Evolutionary conservation across 2,113 vertebrate species (phyloP).

Genomic region (Dissostichus mawsoni): DNA sequence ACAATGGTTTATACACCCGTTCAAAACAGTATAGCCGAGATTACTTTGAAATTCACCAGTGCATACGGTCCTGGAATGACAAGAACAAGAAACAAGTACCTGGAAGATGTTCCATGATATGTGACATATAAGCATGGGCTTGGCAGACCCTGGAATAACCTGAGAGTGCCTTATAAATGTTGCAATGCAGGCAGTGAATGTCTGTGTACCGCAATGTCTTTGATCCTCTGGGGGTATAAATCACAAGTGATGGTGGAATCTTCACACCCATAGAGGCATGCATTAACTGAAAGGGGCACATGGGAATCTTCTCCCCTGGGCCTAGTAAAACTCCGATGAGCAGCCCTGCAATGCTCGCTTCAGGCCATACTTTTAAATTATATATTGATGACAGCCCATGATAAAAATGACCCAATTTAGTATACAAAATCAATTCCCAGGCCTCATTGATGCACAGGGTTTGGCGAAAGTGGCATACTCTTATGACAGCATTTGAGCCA

Average conservation of each 20-base stretch:
- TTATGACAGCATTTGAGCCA: conserved; percentile 71
- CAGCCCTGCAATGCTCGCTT: conserved; percentile 36
- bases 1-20: not conserved
- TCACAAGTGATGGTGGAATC: conserved; percentile 58
- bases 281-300: conserved; percentile 64
- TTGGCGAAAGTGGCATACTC: conserved; percentile 52
- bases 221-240: conserved; percentile 59
- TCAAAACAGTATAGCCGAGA: conserved; percentile 16
- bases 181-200: conserved; percentile 39
- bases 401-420: conserved; percentile 78
- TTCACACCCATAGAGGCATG: conserved; percentile 52
- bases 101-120: conserved; percentile 34
- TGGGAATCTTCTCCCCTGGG: conserved; percentile 50
- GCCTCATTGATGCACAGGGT: conserved; percentile 41
- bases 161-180: conserved; percentile 35
- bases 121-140: conserved; percentile 33
- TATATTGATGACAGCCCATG: conserved; percentile 72
- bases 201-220: conserved; percentile 34
- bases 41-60: conserved; percentile 13
- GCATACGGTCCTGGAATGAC: not conserved
- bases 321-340: conserved; percentile 60
- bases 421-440: conserved; percentile 75
- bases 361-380: conserved; percentile 71
- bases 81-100: conserved; percentile 11
- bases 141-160: conserved; percentile 23